Evolutionary conservation across 2,797 vertebrate species (phyloP), one percentile per base, ranked within the genome.

Genomic region (Meda fulgida): DNA sequence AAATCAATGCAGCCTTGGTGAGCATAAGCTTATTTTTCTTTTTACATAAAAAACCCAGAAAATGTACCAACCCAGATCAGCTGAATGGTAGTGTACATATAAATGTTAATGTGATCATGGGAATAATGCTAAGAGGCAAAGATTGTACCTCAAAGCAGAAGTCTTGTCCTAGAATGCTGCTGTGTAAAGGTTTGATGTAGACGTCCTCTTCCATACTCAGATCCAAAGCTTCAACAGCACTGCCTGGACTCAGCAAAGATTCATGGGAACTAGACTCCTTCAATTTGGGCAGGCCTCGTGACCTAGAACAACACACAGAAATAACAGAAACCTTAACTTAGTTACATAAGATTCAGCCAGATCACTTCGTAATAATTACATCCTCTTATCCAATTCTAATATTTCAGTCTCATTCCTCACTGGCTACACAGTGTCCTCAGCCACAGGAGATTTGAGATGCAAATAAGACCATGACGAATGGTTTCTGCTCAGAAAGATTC

Each of bases 61-160:
- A 36, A 14, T 1, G 13, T 53, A 21, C 26, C 10, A 53, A n/a
- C 16, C 34, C 7, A 1, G 21, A 69, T 38, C 34, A 13, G 21
- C 13, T 75, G 26, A 75, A 7, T 0, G 1, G 18, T 13, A 21
- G 16, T 53, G 16, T 51, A 21, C 5, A 53, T 29, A 48, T 73
- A 72, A 48, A 72, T 11, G 5, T 36, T 6, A 23, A 2, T 76
- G 31, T 53, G 21, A 55, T 76, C 1, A 66, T 60, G 48, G 38
- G 5, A 63, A 55, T 63, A 31, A 36, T 10, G 8, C 1, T 18
- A 73, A n/a, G 40, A 66, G 36, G 7, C 21, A 16, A 38, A 8
- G 21, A n/a, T 43, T 76, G 66, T 93, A 99, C 98, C 98, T 99
- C 98, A 87, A 99, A 99, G 93, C 98, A 99, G 94, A 97, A 99